A percentile compares a stretch with the other conserved stretches of the same genome.
These are phyloP conservation scores for Heliconius ismenius DNA, from an alignment of 2,888 invertebrate species.

Conservation along the genomic window DNA sequence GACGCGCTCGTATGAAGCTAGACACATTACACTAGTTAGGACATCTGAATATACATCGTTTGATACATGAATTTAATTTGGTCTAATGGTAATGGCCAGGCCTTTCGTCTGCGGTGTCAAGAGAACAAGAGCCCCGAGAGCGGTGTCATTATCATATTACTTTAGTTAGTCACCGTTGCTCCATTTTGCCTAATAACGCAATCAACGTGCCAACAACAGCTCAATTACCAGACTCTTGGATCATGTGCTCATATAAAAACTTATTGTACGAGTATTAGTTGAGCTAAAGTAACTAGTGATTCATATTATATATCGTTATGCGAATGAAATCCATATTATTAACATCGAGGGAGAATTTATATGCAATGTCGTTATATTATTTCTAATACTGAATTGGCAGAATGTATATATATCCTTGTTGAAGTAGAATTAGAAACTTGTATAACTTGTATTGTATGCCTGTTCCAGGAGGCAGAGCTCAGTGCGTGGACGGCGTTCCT, in stretches of 20 bases:
- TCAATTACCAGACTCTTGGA: neutral
- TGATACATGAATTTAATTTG: neutral
- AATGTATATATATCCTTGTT: too few species aligned
- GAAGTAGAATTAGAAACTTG: too few species aligned
- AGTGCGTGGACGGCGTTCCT: constrained; percentile 76
- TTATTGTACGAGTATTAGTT: neutral
- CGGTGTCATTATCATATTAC: constrained; percentile 16
- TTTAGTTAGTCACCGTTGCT: constrained; percentile 17
- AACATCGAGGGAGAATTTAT: too few species aligned
- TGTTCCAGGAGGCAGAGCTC: constrained; percentile 72
- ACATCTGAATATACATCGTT: neutral
- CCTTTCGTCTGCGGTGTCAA: neutral
- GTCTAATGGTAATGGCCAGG: neutral
- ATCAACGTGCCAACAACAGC: constrained; percentile 3
- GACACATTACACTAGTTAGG: too few species aligned
- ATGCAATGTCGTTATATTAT: too few species aligned
- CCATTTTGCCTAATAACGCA: constrained; percentile 20
- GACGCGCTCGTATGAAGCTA: too few species aligned
- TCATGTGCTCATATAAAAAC: neutral
- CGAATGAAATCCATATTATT: too few species aligned
- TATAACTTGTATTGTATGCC: neutral
- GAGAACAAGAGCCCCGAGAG: neutral
- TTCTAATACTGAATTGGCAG: too few species aligned
- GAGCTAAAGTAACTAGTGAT: neutral
- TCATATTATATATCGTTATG: too few species aligned